Base-by-base conservation (phyloP, 2,113 vertebrate species). In the Damaliscus lunatus region DNA sequence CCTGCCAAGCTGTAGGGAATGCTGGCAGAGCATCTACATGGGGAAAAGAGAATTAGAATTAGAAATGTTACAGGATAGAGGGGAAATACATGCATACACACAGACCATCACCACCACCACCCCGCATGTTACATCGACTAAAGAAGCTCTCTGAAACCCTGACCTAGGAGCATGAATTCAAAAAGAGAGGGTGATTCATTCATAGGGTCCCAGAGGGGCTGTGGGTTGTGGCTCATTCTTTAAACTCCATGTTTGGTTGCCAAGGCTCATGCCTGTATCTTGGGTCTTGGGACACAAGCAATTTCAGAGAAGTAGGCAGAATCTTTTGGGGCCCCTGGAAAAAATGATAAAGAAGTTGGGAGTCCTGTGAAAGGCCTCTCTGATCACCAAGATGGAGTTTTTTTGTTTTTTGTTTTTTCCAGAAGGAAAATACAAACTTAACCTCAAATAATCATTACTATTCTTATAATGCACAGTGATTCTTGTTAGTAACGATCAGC, bases 11-110 rank as follows among this genome's bases (percentile, higher is more conserved):
- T 95, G 86, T 81, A 97, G 91, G 62, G 81, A 97, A 93, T 96
- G 88, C 87, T 93, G 62, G 81, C 43, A 59, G 81, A 95, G 60
- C 0, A 0, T 82, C 29, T 31, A 95, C 92, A 93, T 55, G 78
- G 87, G 81, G 48, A 96, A 98, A 98, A 57, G 85, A 90, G 97
- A 98, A 97, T 98, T 97, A 17, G 48, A 53, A 53, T 82, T 36
- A 83, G 81, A 55, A 83, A 55, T 55, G 52, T 53, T 83, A 55
- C 6, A 55, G 33, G 50, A 7, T 53, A 50, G 19, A 53, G 19
- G 50, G 80, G 19, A 55, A 15, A 36, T 36, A 74, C n/a, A 7
- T 4, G 17, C 27, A 29, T 33, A 50, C 13, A 15, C 14, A 23
- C 29, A 14, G 40, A 12, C 27, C 53, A 60, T 40, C 67, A 71